phyloP scores from a whole-genome alignment of 2,113 vertebrate genomes.

The Holacanthus passer region DNA sequence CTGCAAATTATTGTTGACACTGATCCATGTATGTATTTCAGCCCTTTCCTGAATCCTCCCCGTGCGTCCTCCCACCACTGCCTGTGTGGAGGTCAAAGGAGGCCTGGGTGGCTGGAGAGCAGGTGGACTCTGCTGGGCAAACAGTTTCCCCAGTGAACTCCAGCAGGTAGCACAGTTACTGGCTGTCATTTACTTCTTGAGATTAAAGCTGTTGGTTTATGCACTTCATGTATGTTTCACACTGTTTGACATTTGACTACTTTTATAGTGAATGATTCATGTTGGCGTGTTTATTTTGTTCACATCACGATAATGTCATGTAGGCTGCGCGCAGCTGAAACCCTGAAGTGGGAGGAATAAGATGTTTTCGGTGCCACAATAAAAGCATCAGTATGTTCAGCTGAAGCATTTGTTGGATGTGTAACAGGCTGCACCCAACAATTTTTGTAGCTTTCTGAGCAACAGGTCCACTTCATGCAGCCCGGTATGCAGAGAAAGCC shows the following conservation, averaged over 20 bases:
- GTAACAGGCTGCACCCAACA: neutral
- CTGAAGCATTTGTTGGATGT: too few relatives aligned
- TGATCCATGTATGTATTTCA: slow-evolving; percentile 40
- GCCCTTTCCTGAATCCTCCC: slow-evolving; percentile 21
- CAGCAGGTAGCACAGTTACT: slow-evolving; percentile 78
- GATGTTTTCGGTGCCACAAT: too few relatives aligned
- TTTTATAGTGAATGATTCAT: too few relatives aligned
- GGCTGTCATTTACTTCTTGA: neutral
- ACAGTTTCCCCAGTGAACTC: slow-evolving; percentile 55
- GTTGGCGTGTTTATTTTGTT: too few relatives aligned
- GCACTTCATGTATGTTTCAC: neutral
- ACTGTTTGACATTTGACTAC: too few relatives aligned
- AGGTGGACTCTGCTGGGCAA: slow-evolving; percentile 43
- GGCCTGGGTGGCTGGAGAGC: slow-evolving; percentile 80
- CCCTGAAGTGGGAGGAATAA: too few relatives aligned
- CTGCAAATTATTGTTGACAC: neutral
- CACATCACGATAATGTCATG: neutral
- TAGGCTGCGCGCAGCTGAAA: neutral
- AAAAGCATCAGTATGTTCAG: too few relatives aligned
- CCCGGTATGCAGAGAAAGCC: too few relatives aligned
- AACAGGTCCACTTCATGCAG: too few relatives aligned
- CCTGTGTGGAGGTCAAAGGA: slow-evolving; percentile 75
- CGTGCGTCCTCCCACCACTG: slow-evolving; percentile 35
- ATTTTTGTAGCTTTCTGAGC: too few relatives aligned
- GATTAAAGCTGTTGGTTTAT: neutral